Percentiles rank a stretch among this genome's conserved stretches.
These are phyloP conservation scores for Chrysogorgia sp. DNA, from an alignment of 92 coral and sea anemone species.

Conservation along the genomic window DNA sequence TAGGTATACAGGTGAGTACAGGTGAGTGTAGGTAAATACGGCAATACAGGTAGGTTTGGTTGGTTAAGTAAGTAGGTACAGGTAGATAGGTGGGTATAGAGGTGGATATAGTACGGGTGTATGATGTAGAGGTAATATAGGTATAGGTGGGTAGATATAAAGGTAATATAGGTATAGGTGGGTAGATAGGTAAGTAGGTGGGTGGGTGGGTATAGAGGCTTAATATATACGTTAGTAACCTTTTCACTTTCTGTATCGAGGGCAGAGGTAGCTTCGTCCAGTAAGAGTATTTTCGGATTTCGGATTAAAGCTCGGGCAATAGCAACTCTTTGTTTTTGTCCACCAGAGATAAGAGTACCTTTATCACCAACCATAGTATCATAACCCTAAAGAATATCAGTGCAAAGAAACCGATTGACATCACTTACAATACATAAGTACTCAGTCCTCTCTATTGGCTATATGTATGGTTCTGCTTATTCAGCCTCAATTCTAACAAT, in stretches of 20 bases:
- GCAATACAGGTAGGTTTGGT: too few relatives aligned
- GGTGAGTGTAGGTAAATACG: too few relatives aligned
- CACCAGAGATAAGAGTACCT: constrained; percentile 40
- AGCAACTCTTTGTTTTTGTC: constrained; percentile 51
- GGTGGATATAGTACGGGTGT: too few relatives aligned
- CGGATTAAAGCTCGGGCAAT: constrained; percentile 50
- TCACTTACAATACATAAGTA: too few relatives aligned
- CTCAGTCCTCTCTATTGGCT: too few relatives aligned
- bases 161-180: background rate
- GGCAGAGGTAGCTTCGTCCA: constrained; percentile 50
- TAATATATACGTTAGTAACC: constrained; percentile 46
- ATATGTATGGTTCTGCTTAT: too few relatives aligned
- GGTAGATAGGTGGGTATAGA: too few relatives aligned
- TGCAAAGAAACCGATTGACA: background rate
- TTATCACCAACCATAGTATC: constrained; percentile 81
- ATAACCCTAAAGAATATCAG: constrained; percentile 59
- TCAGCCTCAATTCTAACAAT: too few relatives aligned
- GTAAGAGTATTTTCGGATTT: background rate
- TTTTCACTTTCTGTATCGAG: constrained; percentile 61
- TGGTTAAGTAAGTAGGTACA: too few relatives aligned
- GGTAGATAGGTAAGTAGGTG: background rate
- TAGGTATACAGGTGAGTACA: too few relatives aligned
- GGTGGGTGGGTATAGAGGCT: background rate
- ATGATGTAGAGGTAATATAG: too few relatives aligned
- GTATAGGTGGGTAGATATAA: background rate